These are phyloP conservation scores for Copsychus sechellarum DNA, from an alignment of 2,113 vertebrate species.

Conservation along the genomic window DNA sequence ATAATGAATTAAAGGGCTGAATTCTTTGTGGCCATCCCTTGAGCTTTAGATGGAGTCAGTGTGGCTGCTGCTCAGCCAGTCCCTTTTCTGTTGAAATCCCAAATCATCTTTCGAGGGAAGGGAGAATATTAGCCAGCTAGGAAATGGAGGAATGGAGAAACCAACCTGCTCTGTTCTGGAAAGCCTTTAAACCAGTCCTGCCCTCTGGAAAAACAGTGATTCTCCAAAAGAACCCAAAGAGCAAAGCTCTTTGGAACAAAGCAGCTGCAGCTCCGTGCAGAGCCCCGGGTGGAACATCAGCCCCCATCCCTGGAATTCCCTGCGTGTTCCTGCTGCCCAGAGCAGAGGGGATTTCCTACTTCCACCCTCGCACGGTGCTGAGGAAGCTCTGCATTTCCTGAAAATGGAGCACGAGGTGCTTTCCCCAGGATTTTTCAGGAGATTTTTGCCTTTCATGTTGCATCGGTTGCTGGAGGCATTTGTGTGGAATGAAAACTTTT, in stretches of 20 bases:
- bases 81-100: not conserved
- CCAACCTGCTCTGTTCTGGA: not conserved
- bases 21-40: not conserved
- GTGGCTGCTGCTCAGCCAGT: not conserved
- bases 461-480: not conserved
- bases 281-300: not conserved
- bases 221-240: not conserved
- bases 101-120: not conserved
- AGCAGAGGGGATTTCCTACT: not conserved
- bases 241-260: not conserved
- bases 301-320: not conserved
- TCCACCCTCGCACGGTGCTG: accelerated
- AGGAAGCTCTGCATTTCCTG: constrained; percentile 27
- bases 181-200: not conserved
- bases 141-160: not conserved
- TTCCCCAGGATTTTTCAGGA: constrained; percentile 28
- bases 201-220: not conserved
- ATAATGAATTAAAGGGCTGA: not conserved
- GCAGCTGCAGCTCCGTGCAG: accelerated
- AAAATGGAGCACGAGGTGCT: not conserved
- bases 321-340: not conserved
- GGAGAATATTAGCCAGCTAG: not conserved
- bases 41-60: not conserved
- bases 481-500: not conserved
- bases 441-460: not conserved